Conservation (phyloP, 2,113 vertebrate genomes). For the Tinamus guttatus region DNA sequence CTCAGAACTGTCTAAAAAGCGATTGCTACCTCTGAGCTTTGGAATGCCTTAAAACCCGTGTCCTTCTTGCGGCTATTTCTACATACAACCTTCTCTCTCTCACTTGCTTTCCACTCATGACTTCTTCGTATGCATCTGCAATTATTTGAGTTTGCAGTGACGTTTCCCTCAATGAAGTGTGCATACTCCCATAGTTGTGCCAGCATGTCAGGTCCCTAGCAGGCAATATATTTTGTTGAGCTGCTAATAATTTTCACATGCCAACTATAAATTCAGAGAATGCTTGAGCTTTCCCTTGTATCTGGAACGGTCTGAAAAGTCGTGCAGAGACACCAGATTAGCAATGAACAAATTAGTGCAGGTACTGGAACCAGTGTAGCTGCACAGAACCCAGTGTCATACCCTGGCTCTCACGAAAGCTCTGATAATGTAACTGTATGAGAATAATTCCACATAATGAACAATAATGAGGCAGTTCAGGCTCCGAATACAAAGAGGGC, state of each 20-base stretch:
- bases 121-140: not conserved
- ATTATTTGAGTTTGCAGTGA: not conserved
- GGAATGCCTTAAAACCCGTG: not conserved
- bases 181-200: not conserved
- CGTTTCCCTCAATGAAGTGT: not conserved
- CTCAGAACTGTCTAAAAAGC: conserved; percentile 15
- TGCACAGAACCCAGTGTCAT: conserved; percentile 25
- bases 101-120: not conserved
- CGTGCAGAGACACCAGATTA: conserved; percentile 40
- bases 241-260: not conserved
- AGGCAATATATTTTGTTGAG: not conserved
- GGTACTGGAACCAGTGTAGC: conserved; percentile 23
- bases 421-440: conserved; percentile 63
- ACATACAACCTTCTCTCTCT: not conserved
- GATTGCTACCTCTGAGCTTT: conserved; percentile 16
- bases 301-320: not conserved
- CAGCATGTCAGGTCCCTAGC: not conserved
- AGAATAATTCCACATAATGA: conserved; percentile 71
- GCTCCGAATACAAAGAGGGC: conserved; percentile 52
- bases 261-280: not conserved
- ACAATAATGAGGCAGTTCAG: conserved; percentile 69
- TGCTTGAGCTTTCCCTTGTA: not conserved
- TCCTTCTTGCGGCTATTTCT: not conserved
- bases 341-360: conserved; percentile 47
- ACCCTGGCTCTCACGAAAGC: conserved; percentile 59